Percentiles rank a stretch among this genome's conserved stretches.
These are phyloP conservation scores for Varecia variegata DNA, from an alignment of 2,797 vertebrate genomes.

Conservation along the genomic window DNA sequence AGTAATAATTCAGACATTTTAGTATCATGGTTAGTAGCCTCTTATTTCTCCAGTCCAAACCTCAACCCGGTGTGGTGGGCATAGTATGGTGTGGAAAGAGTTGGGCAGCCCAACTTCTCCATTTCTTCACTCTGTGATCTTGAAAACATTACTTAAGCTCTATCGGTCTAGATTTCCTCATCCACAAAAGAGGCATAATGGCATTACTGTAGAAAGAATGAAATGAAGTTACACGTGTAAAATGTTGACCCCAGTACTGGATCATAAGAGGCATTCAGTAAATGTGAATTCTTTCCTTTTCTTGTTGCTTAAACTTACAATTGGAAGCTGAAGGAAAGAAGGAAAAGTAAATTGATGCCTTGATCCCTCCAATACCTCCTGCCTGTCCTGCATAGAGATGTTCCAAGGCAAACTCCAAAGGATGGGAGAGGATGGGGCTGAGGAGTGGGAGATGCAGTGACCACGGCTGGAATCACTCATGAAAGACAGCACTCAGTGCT, in stretches of 20 bases:
- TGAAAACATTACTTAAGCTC: neutral
- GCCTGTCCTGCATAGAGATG: neutral
- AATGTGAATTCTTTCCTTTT: neutral
- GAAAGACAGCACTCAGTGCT: neutral
- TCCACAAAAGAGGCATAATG: neutral
- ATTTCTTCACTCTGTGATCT: neutral
- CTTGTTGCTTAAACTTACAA: neutral
- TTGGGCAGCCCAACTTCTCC: no score
- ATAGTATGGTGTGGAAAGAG: neutral
- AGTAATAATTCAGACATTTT: neutral
- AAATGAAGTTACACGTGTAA: neutral
- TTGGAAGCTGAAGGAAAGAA: neutral
- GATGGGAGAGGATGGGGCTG: neutral
- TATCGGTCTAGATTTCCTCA: neutral
- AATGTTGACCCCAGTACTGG: neutral
- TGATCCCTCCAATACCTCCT: neutral
- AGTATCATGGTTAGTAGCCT: neutral
- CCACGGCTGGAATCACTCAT: rapidly evolving
- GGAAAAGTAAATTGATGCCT: neutral
- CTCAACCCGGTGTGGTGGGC: neutral
- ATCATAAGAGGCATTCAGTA: neutral
- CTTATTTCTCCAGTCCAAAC: neutral
- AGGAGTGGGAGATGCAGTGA: neutral
- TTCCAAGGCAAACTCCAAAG: neutral
- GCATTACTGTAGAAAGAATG: neutral